Base-by-base conservation (phyloP, 2,888 invertebrate genomes). In the Entomobrya proxima region DNA sequence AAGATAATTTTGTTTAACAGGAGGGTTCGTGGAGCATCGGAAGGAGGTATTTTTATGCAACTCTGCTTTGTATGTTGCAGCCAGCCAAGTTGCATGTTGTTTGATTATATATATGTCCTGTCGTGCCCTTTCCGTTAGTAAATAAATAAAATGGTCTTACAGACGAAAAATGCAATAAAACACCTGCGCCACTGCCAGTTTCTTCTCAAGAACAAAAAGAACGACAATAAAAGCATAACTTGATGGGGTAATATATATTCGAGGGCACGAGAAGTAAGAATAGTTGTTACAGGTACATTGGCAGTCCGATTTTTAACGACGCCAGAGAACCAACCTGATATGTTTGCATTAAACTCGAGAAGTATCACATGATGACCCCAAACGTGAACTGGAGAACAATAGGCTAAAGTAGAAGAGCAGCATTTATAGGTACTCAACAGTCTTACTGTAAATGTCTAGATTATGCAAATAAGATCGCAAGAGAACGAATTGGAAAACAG, bases 111-210 rank as follows among this genome's bases (percentile, higher is more conserved):
- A 67, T 69, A 21, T 52, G 52, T 52, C 50, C 21, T 52, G 74
- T 50, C 74, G 50, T 74, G 50, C 30, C 32, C 52, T 74, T 74
- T 52, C 50, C 74, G 18, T 52, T 52, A 52, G 18, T 74, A 74
- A 74, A 74, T 52, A 52, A 52, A 52, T 74, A 74, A 40, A 74
- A 52, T 52, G 50, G 50, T 52, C 32, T 74, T 52, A 21, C 24
- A 47, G 50, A 72, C 72, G 72, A 74, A 74, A 74, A 74, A 50
- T 74, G 74, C 74, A 74, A 74, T 74, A 74, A 74, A 74, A 74
- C 74, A 74, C 74, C 74, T 74, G 74, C 74, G 21, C 11, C 52
- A 5, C 35, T 74, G 35, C 50, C 50, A 52, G 74, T 52, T 74
- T 69, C 24, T 69, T 69, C 69, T 47, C 69, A 69, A 69, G 27